Base-by-base conservation (phyloP, 2,888 invertebrate species). In the Heteromyza rotundicornis region DNA sequence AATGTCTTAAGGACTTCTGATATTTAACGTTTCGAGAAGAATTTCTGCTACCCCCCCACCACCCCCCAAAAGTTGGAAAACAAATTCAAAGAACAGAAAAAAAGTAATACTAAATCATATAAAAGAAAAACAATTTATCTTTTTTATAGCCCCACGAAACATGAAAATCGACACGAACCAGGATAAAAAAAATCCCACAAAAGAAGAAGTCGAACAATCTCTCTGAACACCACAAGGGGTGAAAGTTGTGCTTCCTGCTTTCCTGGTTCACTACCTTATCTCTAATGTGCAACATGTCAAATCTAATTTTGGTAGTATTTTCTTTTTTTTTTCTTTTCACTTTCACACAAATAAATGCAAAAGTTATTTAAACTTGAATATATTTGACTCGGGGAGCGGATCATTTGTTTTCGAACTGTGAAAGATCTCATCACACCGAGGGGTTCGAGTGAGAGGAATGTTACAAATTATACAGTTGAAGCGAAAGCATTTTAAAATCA, bases 51-150 rank as follows among this genome's bases (percentile, higher is more conserved):
- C n/a, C n/a, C n/a, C n/a, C n/a, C n/a, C n/a, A n/a, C n/a, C n/a
- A n/a, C n/a, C n/a, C n/a, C n/a, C n/a, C n/a, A n/a, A n/a, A n/a
- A n/a, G n/a, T n/a, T n/a, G n/a, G n/a, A 40, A 40, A 3, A 40
- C 7, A n/a, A 40, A 40, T 12, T n/a, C 10, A n/a, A 40, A 40
- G n/a, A 40, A 40, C 8, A n/a, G n/a, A n/a, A 3, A n/a, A n/a
- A 7, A 40, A n/a, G 40, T 40, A n/a, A n/a, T 40, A 73, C 73
- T 75, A 74, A 75, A 74, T 75, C 76, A 75, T 75, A 68, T n/a
- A n/a, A n/a, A 71, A 75, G 57, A 65, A 75, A 75, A 74, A 74
- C 76, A 72, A 74, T 74, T 74, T 75, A 74, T 74, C 75, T 75
- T 74, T 17, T 47, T 27, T 8, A n/a, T 14, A 40, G n/a, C 40